A percentile compares a stretch with the other conserved stretches of the same genome.
phyloP scores from a whole-genome alignment of 2,113 vertebrate species.

The Myiozetetes cayanensis region DNA sequence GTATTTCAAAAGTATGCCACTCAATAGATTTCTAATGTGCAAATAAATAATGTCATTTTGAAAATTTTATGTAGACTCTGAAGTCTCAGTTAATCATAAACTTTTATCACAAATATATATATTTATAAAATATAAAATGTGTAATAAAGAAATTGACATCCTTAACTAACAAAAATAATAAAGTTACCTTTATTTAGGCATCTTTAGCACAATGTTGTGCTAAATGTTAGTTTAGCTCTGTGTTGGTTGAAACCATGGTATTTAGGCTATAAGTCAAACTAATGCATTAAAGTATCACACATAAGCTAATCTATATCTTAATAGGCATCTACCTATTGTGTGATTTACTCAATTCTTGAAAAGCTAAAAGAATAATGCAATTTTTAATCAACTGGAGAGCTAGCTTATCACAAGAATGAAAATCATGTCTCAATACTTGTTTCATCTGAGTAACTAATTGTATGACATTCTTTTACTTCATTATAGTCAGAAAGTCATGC shows the following conservation, averaged over 20 bases:
- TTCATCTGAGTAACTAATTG: neutral
- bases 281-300: neutral
- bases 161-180: neutral
- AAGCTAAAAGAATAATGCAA: neutral
- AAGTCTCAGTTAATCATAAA: neutral
- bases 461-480: neutral
- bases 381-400: neutral
- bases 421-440: neutral
- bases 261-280: neutral
- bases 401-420: neutral
- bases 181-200: neutral
- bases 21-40: neutral
- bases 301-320: neutral
- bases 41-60: neutral
- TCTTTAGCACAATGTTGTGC: neutral
- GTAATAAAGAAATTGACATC: neutral
- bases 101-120: neutral
- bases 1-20: fast-evolving
- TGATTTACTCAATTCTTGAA: neutral
- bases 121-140: neutral
- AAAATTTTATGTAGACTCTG: neutral
- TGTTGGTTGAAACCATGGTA: neutral
- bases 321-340: neutral
- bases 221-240: neutral
- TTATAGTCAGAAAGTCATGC: neutral